Base-by-base conservation (phyloP, 2,888 invertebrate genomes). In the Tridacna crocea region DNA sequence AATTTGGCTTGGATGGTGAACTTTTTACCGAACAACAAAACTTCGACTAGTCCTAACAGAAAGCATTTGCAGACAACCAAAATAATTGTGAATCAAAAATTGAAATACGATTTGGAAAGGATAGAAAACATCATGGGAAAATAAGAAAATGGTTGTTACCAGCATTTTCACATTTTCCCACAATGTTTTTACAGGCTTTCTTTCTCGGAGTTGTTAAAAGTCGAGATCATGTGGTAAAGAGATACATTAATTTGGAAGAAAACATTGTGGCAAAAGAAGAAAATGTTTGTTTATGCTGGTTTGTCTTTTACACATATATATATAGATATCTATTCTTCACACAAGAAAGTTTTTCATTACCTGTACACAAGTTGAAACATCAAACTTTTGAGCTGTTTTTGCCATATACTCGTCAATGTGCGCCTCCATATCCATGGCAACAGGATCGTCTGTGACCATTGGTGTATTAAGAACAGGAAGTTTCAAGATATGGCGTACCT, bases 351-450 rank as follows among this genome's bases (percentile, higher is more conserved):
- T n/a, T n/a, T n/a, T n/a, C n/a, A 66, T 72, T 92, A 96, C 96
- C 93, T 95, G 95, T 58, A 95, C 94, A 87, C 95, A 94, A 80
- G 94, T 94, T 55, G 88, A 82, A 15, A 95, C 91, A 89, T 96
- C 95, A 94, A 96, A 97, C 77, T 95, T 96, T 77, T 97, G 96
- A 0, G 96, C 96, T 0, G 97, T 96, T 87, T 96, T 95, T 79
- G 96, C 96, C 88, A 98, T 94, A 93, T 97, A 96, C 55, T 96
- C 94, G 76, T 96, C 95, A 76, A 97, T 96, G 58, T 93, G 92
- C 12, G 87, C 87, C 81, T 95, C 95, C 79, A 95, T 88, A 19
- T 85, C 80, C 75, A 81, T 82, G 24, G 83, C 80, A 72, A 82
- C 77, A 27, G 83, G 76, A 68, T 84, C 87, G 60, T 65, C 72